These are phyloP conservation scores for Eilema griseolum DNA, from an alignment of 2,888 invertebrate genomes.

Conservation along the genomic window DNA sequence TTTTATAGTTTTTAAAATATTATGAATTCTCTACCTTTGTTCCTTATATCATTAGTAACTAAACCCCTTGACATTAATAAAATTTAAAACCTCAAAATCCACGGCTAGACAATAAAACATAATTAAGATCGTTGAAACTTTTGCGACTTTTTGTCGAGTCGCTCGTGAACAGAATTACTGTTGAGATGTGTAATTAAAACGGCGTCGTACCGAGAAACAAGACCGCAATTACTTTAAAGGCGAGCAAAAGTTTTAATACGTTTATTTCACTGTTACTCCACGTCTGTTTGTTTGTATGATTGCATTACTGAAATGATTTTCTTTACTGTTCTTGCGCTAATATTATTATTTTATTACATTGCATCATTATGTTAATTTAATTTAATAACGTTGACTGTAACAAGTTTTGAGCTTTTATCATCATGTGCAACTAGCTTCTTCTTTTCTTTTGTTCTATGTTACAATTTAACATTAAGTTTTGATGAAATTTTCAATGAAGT, in stretches of 20 bases:
- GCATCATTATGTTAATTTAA: constrained; percentile 33
- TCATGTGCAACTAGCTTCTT: constrained; percentile 31
- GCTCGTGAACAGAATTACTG: constrained; percentile 36
- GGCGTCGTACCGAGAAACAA: constrained; percentile 54
- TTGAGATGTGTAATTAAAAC: constrained; percentile 60
- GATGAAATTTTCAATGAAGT: constrained; percentile 18
- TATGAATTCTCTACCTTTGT: not conserved
- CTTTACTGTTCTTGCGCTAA: constrained; percentile 39
- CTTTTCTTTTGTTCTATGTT: constrained; percentile 12
- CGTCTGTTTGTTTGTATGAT: constrained; percentile 59
- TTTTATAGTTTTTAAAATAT: not conserved
- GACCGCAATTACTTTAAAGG: constrained; percentile 63
- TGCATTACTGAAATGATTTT: constrained; percentile 50
- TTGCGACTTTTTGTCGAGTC: constrained; percentile 48
- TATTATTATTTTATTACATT: constrained; percentile 29
- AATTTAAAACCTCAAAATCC: constrained; percentile 13
- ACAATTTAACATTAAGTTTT: constrained; percentile 13
- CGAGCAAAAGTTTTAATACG: constrained; percentile 67
- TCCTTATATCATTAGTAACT: not conserved
- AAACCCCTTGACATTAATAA: constrained; percentile 4
- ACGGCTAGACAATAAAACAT: constrained; percentile 45
- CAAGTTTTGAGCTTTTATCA: constrained; percentile 46
- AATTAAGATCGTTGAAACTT: constrained; percentile 50
- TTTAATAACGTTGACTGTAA: constrained; percentile 47
- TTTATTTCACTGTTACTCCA: constrained; percentile 57